A percentile compares a stretch with the other conserved stretches of the same genome.
Conservation (phyloP, 2,888 invertebrate genomes). For the Hirtodrosophila alboralis region DNA sequence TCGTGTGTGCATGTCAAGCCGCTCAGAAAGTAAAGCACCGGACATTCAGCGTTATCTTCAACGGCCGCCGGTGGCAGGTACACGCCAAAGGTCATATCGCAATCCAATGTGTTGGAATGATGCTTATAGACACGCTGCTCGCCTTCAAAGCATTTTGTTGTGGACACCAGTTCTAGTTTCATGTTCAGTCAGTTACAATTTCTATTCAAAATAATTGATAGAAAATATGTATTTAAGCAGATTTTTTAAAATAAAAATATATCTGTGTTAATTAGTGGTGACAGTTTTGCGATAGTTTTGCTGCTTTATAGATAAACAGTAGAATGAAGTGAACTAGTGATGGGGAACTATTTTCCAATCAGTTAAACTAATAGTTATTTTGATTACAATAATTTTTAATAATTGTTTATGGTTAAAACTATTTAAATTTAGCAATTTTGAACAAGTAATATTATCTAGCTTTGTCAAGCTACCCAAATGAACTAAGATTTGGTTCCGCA, state of each 20-base stretch:
- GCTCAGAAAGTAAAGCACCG: conserved; percentile 95
- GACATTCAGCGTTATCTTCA: conserved; percentile 85
- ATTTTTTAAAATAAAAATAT: background rate
- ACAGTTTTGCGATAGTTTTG: too few species aligned
- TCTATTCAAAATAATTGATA: background rate
- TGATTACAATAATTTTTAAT: too few species aligned
- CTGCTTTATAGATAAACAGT: too few species aligned
- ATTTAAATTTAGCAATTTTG: too few species aligned
- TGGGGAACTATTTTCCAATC: too few species aligned
- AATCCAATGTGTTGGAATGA: conserved; percentile 87
- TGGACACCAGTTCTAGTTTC: conserved; percentile 73
- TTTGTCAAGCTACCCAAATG: background rate
- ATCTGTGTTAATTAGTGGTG: background rate
- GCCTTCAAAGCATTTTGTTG: conserved; percentile 75
- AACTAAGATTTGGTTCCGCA: background rate
- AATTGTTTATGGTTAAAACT: too few species aligned
- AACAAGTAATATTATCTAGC: too few species aligned
- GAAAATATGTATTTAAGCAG: background rate
- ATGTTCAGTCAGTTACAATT: conserved; percentile 44
- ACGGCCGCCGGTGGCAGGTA: conserved; percentile 91
- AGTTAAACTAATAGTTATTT: too few species aligned
- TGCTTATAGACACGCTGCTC: conserved; percentile 82
- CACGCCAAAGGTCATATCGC: conserved; percentile 96
- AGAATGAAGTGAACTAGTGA: too few species aligned
- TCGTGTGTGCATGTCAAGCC: conserved; percentile 97